Evolutionary conservation across 2,888 invertebrate species (phyloP).

Genomic region (Yponomeuta sedellus): DNA sequence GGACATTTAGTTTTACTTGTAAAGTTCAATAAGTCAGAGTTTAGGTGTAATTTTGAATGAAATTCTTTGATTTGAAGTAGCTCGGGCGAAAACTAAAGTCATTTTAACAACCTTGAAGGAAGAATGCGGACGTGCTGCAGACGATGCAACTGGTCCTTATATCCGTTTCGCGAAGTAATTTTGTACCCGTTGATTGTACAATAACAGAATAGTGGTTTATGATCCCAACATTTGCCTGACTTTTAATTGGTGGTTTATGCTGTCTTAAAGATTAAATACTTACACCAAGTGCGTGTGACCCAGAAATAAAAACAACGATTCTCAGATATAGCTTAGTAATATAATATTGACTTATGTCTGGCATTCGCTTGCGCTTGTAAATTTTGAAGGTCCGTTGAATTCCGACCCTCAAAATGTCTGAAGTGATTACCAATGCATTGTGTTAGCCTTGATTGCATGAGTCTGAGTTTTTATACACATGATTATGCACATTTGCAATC

Average conservation of each 20-base stretch:
- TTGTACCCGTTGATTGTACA: not conserved
- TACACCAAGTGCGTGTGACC: not conserved
- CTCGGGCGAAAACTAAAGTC: slow-evolving; percentile 24
- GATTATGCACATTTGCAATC: slow-evolving; percentile 24
- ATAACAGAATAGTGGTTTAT: too few species aligned
- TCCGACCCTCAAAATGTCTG: too few species aligned
- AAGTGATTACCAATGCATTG: not conserved
- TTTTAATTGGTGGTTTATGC: too few species aligned
- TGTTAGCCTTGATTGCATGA: not conserved
- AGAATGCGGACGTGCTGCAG: slow-evolving; percentile 31
- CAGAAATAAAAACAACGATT: not conserved
- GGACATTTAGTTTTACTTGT: too few species aligned
- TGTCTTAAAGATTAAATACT: too few species aligned
- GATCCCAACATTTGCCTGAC: too few species aligned
- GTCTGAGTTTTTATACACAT: slow-evolving; percentile 10
- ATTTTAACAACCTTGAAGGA: slow-evolving; percentile 45
- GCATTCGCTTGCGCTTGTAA: not conserved
- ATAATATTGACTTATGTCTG: not conserved
- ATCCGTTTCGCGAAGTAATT: slow-evolving; percentile 41
- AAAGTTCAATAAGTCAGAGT: too few species aligned
- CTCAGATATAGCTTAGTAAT: not conserved
- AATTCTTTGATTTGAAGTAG: too few species aligned
- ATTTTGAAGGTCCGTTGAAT: slow-evolving; percentile 1
- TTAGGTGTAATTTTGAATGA: too few species aligned
- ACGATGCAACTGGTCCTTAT: slow-evolving; percentile 35